These are phyloP conservation scores for Branchellion lobata DNA, from an alignment of 2,888 invertebrate species.

Conservation along the genomic window DNA sequence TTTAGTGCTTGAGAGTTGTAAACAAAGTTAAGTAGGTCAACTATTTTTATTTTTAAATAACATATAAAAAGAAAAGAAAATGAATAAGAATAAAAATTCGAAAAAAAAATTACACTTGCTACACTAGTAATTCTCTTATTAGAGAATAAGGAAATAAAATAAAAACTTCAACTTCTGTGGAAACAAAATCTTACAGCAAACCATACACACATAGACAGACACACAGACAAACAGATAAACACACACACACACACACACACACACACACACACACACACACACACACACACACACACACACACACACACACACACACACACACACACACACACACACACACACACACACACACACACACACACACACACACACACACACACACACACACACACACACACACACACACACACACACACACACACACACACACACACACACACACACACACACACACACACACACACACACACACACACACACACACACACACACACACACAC, in stretches of 20 bases:
- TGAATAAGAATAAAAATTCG: too few relatives aligned
- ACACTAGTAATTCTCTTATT: too few relatives aligned
- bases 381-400: constrained; percentile 17
- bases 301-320: constrained; percentile 25
- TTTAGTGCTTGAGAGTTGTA: too few relatives aligned
- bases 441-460: constrained; percentile 15
- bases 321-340: constrained; percentile 37
- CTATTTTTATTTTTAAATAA: too few relatives aligned
- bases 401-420: constrained; percentile 17
- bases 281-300: constrained; percentile 22
- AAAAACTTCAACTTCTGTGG: too few relatives aligned
- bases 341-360: constrained; percentile 25
- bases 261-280: constrained; percentile 22
- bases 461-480: constrained; percentile 17
- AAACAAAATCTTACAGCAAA: too few relatives aligned
- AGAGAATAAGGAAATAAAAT: too few relatives aligned
- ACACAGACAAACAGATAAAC: neutral
- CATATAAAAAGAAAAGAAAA: too few relatives aligned
- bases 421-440: constrained; percentile 18
- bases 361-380: constrained; percentile 15
- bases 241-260: constrained; percentile 29
- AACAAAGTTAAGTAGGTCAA: too few relatives aligned
- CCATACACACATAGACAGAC: constrained; percentile 5
- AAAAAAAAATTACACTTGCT: too few relatives aligned
- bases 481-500: constrained; percentile 3